Conservation (phyloP, 1,140 invertebrate genomes). For the Scaptodrosophila lebanonensis region DNA sequence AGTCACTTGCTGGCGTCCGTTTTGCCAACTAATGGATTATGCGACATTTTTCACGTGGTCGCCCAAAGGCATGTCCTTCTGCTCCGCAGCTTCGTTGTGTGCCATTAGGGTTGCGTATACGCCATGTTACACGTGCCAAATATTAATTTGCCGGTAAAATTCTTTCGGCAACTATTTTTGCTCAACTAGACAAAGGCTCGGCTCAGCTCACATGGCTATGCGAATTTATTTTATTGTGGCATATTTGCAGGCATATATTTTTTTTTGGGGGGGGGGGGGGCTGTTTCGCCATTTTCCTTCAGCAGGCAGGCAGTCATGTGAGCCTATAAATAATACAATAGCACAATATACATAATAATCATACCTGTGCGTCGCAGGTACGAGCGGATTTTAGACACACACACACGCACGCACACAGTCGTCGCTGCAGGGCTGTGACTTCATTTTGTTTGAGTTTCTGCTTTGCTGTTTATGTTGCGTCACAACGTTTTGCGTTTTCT, state of each 20-base stretch:
- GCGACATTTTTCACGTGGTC: slow-evolving; percentile 52
- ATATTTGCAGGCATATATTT: neutral
- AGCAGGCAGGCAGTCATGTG: too few relatives aligned
- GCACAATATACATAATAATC: too few relatives aligned
- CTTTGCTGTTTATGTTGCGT: slow-evolving; percentile 39
- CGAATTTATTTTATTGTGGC: neutral
- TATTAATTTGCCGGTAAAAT: slow-evolving; percentile 48
- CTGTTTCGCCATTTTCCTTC: too few relatives aligned
- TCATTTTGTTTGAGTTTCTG: slow-evolving; percentile 16
- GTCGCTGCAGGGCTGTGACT: neutral
- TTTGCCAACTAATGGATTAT: slow-evolving; percentile 49
- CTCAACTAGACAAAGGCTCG: neutral
- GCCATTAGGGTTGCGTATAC: slow-evolving; percentile 39
- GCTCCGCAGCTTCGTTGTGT: neutral
- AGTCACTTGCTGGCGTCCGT: slow-evolving; percentile 12
- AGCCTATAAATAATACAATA: too few relatives aligned
- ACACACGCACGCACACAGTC: too few relatives aligned
- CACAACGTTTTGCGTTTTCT: slow-evolving; percentile 58
- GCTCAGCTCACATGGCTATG: too few relatives aligned
- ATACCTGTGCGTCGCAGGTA: too few relatives aligned
- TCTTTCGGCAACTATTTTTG: slow-evolving; percentile 7
- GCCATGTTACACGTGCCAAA: slow-evolving; percentile 51
- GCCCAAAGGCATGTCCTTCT: neutral
- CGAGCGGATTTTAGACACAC: too few relatives aligned
- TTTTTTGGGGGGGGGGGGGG: too few relatives aligned